Evolutionary conservation across 1,140 invertebrate genomes (phyloP).

Genomic region (Trissolcus basalis): DNA sequence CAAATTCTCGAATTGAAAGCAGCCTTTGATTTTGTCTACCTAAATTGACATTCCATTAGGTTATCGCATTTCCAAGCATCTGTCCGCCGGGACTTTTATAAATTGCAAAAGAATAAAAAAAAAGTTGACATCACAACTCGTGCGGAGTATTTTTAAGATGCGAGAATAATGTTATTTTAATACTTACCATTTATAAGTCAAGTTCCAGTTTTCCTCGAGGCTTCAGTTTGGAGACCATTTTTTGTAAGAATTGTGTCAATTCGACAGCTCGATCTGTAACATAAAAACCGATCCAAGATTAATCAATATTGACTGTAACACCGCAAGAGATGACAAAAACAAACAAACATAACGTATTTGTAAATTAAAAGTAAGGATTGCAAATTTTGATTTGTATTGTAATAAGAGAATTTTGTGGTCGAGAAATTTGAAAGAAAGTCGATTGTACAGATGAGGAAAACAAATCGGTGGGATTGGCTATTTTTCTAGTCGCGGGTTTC

Average conservation of each 20-base stretch:
- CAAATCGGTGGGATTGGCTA: conserved; percentile 21
- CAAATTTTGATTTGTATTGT: not conserved
- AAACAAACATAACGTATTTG: too few relatives aligned
- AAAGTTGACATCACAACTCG: not conserved
- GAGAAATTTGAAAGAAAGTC: not conserved
- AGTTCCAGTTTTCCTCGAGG: not conserved
- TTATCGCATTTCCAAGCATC: conserved; percentile 9
- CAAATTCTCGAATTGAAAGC: conserved; percentile 3
- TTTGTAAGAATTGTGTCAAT: too few relatives aligned
- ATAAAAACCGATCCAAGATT: too few relatives aligned
- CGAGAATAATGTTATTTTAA: conserved; percentile 33
- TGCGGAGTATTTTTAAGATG: conserved; percentile 9
- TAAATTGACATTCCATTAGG: conserved; percentile 50
- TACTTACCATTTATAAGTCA: conserved; percentile 23
- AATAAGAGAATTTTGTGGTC: not conserved
- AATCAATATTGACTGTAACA: too few relatives aligned
- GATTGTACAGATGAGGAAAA: conserved; percentile 2
- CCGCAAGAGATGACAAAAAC: too few relatives aligned
- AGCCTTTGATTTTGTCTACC: conserved; percentile 26
- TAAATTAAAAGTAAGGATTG: too few relatives aligned
- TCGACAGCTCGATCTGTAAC: too few relatives aligned
- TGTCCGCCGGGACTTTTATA: conserved; percentile 18
- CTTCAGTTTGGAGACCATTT: too few relatives aligned
- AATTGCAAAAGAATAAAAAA: conserved; percentile 26
- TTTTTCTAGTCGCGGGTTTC: conserved; percentile 36